phyloP scores from a whole-genome alignment of 1,140 invertebrate genomes.

The Brachionus manjavacas region DNA sequence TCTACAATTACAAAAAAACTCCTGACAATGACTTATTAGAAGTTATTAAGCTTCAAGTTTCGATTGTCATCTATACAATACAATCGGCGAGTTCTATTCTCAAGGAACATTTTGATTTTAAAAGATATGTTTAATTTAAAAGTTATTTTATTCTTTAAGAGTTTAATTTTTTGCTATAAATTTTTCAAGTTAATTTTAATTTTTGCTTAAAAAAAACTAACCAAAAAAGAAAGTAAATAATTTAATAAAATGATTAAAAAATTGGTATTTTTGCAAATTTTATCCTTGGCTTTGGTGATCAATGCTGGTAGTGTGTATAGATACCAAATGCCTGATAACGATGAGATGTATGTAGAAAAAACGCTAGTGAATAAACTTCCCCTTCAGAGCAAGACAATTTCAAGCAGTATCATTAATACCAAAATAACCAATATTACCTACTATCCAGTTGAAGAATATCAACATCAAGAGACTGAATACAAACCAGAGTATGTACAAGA shows the following conservation, averaged over 20 bases:
- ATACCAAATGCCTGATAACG: not conserved
- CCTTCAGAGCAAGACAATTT: not conserved
- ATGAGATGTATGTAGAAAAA: not conserved
- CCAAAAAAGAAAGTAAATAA: not conserved
- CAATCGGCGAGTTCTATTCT: slow-evolving; percentile 27
- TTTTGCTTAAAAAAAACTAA: not conserved
- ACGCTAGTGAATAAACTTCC: not conserved
- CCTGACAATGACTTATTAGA: slow-evolving; percentile 7
- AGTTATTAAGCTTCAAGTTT: slow-evolving; percentile 11
- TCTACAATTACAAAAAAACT: slow-evolving; percentile 21
- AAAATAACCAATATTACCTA: not conserved
- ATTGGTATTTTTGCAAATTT: not conserved
- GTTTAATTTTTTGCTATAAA: not conserved
- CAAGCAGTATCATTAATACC: not conserved
- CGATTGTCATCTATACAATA: slow-evolving; percentile 36
- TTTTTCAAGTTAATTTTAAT: not conserved
- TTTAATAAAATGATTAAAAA: not conserved
- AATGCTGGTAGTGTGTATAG: not conserved
- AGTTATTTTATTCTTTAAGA: not conserved
- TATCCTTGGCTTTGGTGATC: not conserved
- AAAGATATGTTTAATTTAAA: slow-evolving; percentile 5
- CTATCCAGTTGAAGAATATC: not conserved
- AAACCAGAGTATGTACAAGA: not conserved
- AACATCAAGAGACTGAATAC: not conserved
- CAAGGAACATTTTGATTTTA: slow-evolving; percentile 32